phyloP scores from a whole-genome alignment of 30 jellyfish, hydroid and myxozoan genomes.

The Hydra vulgaris region DNA sequence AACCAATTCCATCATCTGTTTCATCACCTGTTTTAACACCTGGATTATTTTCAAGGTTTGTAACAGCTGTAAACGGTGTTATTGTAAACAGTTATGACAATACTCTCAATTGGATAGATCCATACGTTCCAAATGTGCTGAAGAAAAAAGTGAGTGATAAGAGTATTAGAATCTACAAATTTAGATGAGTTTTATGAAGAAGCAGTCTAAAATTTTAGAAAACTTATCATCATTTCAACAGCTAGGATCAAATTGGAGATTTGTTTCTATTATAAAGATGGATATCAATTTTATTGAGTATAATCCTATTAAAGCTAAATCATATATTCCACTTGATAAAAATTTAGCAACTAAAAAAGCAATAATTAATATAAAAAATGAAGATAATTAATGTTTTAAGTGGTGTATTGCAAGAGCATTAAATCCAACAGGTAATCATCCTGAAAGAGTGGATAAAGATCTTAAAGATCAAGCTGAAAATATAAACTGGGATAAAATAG shows the following conservation, averaged over 20 bases:
- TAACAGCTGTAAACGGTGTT: neutral
- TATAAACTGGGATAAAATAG: constrained; percentile 13
- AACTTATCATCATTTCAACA: too few species aligned
- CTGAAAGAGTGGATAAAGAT: constrained; percentile 2
- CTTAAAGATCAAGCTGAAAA: neutral
- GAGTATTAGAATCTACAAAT: neutral
- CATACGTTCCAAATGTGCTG: neutral
- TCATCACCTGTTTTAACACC: neutral
- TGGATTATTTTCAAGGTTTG: neutral
- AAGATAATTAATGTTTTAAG: neutral
- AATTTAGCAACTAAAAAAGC: constrained; percentile 7
- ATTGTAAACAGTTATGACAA: neutral
- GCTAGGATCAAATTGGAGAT: neutral
- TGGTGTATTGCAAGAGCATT: constrained; percentile 23
- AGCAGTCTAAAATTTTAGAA: neutral
- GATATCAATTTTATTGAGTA: neutral
- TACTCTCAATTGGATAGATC: neutral
- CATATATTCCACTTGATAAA: constrained; percentile 5
- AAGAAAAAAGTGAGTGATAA: neutral
- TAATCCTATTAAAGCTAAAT: neutral
- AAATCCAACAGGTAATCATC: neutral
- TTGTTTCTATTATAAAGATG: too few species aligned
- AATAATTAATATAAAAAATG: constrained; percentile 10
- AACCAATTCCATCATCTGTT: neutral
- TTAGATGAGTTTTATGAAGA: neutral